These are phyloP conservation scores for Montipora capitata DNA, from an alignment of 92 coral and sea anemone genomes.

Conservation along the genomic window DNA sequence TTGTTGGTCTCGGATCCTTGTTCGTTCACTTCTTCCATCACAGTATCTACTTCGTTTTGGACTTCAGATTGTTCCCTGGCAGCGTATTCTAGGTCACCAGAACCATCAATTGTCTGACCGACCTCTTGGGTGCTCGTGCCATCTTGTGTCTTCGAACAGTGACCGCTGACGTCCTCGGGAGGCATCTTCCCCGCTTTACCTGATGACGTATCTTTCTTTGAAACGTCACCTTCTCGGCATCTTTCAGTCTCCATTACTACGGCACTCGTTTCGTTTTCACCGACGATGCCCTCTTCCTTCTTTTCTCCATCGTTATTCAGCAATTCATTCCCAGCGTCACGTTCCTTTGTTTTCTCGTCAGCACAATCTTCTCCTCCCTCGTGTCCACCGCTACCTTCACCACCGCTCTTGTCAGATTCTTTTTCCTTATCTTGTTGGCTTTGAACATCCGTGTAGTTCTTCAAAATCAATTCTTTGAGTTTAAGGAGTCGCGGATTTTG, in stretches of 20 bases:
- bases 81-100: background rate
- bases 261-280: background rate
- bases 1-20: background rate
- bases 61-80: background rate
- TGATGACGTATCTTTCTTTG: background rate
- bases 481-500: slow-evolving; percentile 77
- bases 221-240: background rate
- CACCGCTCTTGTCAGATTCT: background rate
- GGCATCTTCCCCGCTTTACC: background rate
- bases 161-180: background rate
- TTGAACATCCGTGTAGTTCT: slow-evolving; percentile 51
- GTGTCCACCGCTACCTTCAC: background rate
- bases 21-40: background rate
- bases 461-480: slow-evolving; percentile 74
- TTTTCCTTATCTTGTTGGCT: background rate
- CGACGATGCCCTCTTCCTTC: background rate
- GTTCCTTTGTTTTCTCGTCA: background rate
- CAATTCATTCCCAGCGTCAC: background rate
- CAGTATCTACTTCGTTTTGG: background rate
- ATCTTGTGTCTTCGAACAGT: background rate
- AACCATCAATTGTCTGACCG: background rate
- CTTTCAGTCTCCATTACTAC: background rate
- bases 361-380: background rate
- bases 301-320: background rate
- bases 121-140: too few species aligned